A percentile compares a stretch with the other conserved stretches of the same genome.
phyloP scores from a whole-genome alignment of 2,888 invertebrate species.

The Acronicta aceris region DNA sequence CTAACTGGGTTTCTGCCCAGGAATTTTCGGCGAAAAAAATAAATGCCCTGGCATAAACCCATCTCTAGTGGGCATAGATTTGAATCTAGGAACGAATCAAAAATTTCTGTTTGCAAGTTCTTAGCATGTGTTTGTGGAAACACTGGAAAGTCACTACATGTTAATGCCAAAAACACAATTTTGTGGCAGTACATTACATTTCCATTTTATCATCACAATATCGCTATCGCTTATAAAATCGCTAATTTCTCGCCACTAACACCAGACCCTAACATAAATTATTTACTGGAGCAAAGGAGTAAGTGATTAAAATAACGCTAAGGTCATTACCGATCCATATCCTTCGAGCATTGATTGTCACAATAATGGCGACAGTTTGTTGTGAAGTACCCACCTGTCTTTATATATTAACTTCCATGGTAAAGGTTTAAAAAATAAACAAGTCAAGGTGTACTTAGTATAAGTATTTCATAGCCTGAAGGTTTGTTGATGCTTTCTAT shows the following conservation, averaged over 20 bases:
- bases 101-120: too few relatives aligned
- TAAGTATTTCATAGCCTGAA: background rate
- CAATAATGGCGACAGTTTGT: constrained; percentile 60
- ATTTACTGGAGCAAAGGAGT: constrained; percentile 66
- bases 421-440: constrained; percentile 1
- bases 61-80: too few relatives aligned
- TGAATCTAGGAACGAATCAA: too few relatives aligned
- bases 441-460: background rate
- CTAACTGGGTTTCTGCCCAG: too few relatives aligned
- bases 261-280: constrained; percentile 55
- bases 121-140: too few relatives aligned
- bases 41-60: too few relatives aligned
- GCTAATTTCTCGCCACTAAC: constrained; percentile 2
- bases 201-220: background rate
- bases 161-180: too few relatives aligned
- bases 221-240: background rate
- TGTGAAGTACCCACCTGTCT: constrained; percentile 53
- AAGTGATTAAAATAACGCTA: constrained; percentile 72
- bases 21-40: too few relatives aligned
- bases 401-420: constrained; percentile 21
- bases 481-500: background rate
- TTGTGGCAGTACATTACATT: too few relatives aligned
- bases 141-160: too few relatives aligned
- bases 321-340: constrained; percentile 58
- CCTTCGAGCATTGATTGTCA: constrained; percentile 59